These are phyloP conservation scores for Neoitamus cyanurus DNA, from an alignment of 2,888 invertebrate species.

Conservation along the genomic window DNA sequence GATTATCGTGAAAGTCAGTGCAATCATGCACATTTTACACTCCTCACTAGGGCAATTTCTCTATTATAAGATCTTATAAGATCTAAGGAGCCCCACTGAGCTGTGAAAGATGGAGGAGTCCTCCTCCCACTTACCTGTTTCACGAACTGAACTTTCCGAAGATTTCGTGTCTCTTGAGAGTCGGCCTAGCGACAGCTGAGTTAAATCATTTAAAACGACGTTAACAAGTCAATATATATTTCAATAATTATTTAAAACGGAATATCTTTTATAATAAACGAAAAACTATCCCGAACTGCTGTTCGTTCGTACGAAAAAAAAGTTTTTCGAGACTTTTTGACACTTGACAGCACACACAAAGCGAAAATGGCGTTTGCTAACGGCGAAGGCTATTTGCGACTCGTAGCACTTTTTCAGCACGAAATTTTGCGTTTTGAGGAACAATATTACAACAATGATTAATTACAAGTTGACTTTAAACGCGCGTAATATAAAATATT, in stretches of 20 bases:
- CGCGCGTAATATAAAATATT: neutral
- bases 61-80: neutral
- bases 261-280: neutral
- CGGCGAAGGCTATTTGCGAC: neutral
- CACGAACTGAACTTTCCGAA: neutral
- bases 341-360: conserved; percentile 33
- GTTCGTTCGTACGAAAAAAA: neutral
- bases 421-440: conserved; percentile 3
- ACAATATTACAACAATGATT: neutral
- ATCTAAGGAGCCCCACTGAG: neutral
- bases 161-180: neutral
- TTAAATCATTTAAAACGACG: conserved; percentile 25
- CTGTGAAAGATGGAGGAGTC: neutral
- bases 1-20: conserved; percentile 26
- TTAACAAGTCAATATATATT: neutral
- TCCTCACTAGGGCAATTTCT: neutral
- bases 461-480: neutral
- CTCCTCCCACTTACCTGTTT: conserved; percentile 30
- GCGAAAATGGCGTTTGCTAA: conserved; percentile 28
- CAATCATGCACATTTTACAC: neutral
- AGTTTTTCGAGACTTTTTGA: conserved; percentile 8
- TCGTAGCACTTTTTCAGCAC: neutral
- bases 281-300: neutral
- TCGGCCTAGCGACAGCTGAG: neutral
- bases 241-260: neutral